These are phyloP conservation scores for Onychorhynchus coronatus DNA, from an alignment of 2,113 vertebrate genomes.

Conservation along the genomic window DNA sequence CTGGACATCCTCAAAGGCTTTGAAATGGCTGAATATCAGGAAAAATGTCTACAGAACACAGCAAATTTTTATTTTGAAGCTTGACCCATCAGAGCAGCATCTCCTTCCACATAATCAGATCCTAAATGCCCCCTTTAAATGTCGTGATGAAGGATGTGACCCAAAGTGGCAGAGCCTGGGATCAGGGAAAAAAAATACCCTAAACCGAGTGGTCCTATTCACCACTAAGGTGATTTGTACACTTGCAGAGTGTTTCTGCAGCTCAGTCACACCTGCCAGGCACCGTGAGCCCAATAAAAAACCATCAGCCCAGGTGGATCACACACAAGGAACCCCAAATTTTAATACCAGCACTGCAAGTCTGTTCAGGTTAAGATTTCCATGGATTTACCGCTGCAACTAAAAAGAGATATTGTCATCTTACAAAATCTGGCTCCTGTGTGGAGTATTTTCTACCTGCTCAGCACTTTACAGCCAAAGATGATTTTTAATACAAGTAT, in stretches of 20 bases:
- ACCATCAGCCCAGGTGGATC: fast-evolving
- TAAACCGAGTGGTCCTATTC: neutral
- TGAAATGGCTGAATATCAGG: neutral
- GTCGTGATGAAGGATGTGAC: neutral
- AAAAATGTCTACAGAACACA: neutral
- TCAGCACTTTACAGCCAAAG: neutral
- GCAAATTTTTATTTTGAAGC: neutral
- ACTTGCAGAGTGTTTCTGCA: neutral
- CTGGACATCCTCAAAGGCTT: neutral
- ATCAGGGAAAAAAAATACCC: neutral
- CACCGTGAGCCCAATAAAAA: neutral
- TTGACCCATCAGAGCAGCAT: neutral
- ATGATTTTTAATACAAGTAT: neutral
- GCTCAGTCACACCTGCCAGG: neutral
- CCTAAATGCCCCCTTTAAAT: neutral
- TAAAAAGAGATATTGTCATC: neutral
- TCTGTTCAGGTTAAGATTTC: neutral
- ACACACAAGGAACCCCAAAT: neutral
- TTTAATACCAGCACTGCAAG: neutral
- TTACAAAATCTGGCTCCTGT: neutral
- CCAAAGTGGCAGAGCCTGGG: neutral
- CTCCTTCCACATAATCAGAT: neutral
- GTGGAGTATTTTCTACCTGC: neutral
- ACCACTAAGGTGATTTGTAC: too few relatives aligned
- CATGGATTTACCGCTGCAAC: neutral